A percentile compares a stretch with the other conserved stretches of the same genome.
Evolutionary conservation across 2,888 invertebrate genomes (phyloP).

Genomic region (Ptilodon capucinus): DNA sequence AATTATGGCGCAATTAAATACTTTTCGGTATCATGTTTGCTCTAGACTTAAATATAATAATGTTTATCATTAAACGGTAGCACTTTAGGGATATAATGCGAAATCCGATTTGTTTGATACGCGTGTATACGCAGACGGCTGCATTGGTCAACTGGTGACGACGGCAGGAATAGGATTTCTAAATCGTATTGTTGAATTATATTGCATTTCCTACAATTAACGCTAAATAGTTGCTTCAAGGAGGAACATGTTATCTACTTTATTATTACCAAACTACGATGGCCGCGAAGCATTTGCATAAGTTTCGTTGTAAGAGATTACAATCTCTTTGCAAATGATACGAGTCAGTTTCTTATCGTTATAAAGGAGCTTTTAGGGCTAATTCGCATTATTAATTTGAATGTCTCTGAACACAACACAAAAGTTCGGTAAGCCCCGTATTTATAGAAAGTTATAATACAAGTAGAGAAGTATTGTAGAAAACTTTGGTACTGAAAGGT

Average conservation of each 20-base stretch:
- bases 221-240: constrained; percentile 34
- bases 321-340: not conserved
- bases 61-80: constrained; percentile 13
- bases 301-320: constrained; percentile 10
- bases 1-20: constrained; percentile 34
- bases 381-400: too few relatives aligned
- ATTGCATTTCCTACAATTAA: constrained; percentile 45
- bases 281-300: constrained; percentile 34
- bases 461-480: too few relatives aligned
- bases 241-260: constrained; percentile 33
- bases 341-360: too few relatives aligned
- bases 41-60: constrained; percentile 19
- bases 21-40: constrained; percentile 11
- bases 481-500: too few relatives aligned
- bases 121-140: constrained; percentile 29
- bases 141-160: constrained; percentile 32
- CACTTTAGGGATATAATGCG: constrained; percentile 3
- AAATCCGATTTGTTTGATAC: not conserved
- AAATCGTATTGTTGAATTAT: constrained; percentile 42
- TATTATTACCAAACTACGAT: constrained; percentile 38
- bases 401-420: too few relatives aligned
- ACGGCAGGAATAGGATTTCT: constrained; percentile 41
- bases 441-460: too few relatives aligned
- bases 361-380: too few relatives aligned
- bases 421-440: too few relatives aligned